Base-by-base conservation (phyloP, 2,113 vertebrate species). In the Potamarius usumacintae region DNA sequence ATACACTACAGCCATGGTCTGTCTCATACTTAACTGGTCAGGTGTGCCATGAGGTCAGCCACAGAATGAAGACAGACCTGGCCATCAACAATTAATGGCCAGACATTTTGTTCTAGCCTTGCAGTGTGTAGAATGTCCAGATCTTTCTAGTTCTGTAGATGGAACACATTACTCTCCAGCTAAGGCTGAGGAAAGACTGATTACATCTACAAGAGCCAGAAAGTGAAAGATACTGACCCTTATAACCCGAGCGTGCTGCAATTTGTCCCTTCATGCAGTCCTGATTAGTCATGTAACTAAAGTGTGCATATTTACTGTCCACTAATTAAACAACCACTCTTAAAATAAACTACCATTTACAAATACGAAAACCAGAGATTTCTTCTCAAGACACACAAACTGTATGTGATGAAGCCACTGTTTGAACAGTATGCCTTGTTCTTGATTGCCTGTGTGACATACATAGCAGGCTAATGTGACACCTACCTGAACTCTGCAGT, bases 61-160 rank as follows among this genome's bases (percentile, higher is more conserved):
- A 84, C 71, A n/a, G 83, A 88, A 82, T 69, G 69, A 78, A 88
- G 72, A 86, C 85, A 89, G 69, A 85, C 34, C 25, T 7, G 34
- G 42, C 58, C 71, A 90, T 92, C 62, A 91, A 91, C 85, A 86
- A 89, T 91, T 91, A 86, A 91, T 91, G 86, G 27, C 71, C 88
- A 82, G 65, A 71, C 86, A 91, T 88, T 88, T 89, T 89, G 82
- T 88, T 88, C 85, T 88, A 65, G 58, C 48, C 87, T 84, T 87
- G 65, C 63, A 74, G 42, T 57, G 81, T 90, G 78, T 83, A 89
- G 83, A 82, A 69, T 72, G 60, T 18, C 69, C 74, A 72, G 65
- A 52, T 89, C 87, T 88, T 80, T 81, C 71, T 86, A 60, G 57
- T 65, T 86, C 86, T 89, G 85, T 11, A 58, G 77, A 85, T 82